Conservation (phyloP, 2,888 invertebrate genomes). For the Drosophila cyrtoloma region DNA sequence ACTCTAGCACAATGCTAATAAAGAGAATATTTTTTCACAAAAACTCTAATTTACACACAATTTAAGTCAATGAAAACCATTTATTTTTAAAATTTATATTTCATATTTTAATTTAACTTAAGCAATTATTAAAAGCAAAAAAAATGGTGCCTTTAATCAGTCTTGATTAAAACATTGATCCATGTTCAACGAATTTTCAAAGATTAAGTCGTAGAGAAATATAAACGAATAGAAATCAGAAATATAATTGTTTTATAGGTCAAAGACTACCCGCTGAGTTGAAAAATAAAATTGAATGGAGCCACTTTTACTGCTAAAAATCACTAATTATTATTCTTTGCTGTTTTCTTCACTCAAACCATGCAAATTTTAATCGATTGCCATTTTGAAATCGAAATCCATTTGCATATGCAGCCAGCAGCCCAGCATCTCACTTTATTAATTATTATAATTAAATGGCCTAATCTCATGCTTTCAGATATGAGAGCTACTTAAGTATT, state of each 20-base stretch:
- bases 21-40: slow-evolving; percentile 4
- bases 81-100: background rate
- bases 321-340: slow-evolving; percentile 8
- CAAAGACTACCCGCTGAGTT: background rate
- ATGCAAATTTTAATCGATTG: background rate
- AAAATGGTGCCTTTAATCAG: background rate
- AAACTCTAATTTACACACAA: background rate
- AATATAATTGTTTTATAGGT: background rate
- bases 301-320: background rate
- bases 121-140: background rate
- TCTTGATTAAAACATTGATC: background rate
- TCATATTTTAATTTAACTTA: background rate
- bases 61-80: background rate
- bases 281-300: background rate
- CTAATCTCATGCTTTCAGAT: slow-evolving; percentile 15
- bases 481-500: slow-evolving; percentile 8
- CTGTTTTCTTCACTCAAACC: background rate
- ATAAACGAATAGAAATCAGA: background rate
- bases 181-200: background rate
- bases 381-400: background rate
- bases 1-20: slow-evolving; percentile 31
- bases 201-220: background rate
- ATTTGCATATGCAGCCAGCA: slow-evolving; percentile 13
- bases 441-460: slow-evolving; percentile 19
- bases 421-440: slow-evolving; percentile 22